phyloP scores from a whole-genome alignment of 2,888 invertebrate species.

The Amphiduros pacificus region DNA sequence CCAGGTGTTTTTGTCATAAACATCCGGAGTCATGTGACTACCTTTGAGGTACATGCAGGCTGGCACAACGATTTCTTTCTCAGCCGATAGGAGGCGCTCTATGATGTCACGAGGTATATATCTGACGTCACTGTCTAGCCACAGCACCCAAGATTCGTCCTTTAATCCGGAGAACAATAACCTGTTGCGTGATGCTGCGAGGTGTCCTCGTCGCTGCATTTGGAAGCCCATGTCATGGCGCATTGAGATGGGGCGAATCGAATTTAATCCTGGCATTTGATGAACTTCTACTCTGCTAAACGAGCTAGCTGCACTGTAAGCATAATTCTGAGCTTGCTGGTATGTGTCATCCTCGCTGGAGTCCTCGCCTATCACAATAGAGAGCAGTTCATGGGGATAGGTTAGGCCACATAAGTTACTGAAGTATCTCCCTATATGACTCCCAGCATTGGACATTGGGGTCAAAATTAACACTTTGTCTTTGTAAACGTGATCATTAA shows the following conservation, averaged over 20 bases:
- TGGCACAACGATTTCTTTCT: constrained; percentile 43
- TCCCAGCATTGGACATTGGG: constrained; percentile 44
- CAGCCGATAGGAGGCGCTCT: constrained; percentile 43
- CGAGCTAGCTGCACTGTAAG: constrained; percentile 29
- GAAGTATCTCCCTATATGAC: constrained; percentile 35
- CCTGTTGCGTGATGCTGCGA: constrained; percentile 45
- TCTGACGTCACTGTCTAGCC: constrained; percentile 51
- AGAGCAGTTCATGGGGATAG: constrained; percentile 47
- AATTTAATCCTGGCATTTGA: constrained; percentile 24
- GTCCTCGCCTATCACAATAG: constrained; percentile 51
- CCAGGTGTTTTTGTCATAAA: constrained; percentile 53
- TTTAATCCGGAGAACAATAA: constrained; percentile 37
- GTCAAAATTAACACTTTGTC: constrained; percentile 41
- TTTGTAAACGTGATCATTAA: too few relatives aligned
- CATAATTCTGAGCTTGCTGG: constrained; percentile 33
- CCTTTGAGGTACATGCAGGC: constrained; percentile 40
- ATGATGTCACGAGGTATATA: constrained; percentile 43
- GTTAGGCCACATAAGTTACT: constrained; percentile 37
- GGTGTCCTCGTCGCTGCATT: constrained; percentile 39
- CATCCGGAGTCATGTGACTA: constrained; percentile 15
- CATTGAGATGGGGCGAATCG: not conserved
- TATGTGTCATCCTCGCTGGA: constrained; percentile 45
- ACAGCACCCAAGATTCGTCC: constrained; percentile 44
- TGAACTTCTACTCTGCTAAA: constrained; percentile 39
- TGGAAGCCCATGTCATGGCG: constrained; percentile 38